Base-by-base conservation (phyloP, 2,797 vertebrate species). In the Periophthalmus magnuspinnatus region DNA sequence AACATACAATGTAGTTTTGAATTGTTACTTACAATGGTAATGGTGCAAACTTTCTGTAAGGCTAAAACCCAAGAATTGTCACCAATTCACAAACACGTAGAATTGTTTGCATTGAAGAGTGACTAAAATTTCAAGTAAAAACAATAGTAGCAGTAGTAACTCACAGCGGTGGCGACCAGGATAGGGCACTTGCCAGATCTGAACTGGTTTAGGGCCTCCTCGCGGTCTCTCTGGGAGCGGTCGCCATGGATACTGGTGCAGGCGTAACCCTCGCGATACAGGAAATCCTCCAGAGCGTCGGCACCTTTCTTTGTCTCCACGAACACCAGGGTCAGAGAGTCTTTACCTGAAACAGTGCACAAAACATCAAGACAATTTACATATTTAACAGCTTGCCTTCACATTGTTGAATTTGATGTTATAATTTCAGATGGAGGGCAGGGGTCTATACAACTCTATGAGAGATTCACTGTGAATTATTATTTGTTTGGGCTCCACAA, bases 291-390 rank as follows among this genome's bases (percentile, higher is more conserved):
- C 67, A 99, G 85, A 68, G 96, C 95, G 66, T 99, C 97, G 0
- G 96, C 97, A 2, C 97, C 97, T 74, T 98, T 98, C 88, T 99
- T 99, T 75, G 97, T 99, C 90, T 99, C 97, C 92, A 99, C 97
- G 0, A 99, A 99, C 67, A 99, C 97, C 86, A 99, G 88, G 13
- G 96, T 99, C 88, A 98, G 73, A 0, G 96, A 98, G 86, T 98
- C 95, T 75, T 97, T 96, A 28, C 97, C 97, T 99, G 80, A 16
- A 72, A 7, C 58, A 22, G 17, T 3, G 13, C 55, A 55, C 56
- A 36, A 2, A 19, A 60, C 17, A 5, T 34, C 17, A n/a, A 60
- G 17, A n/a, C 19, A 5, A 52, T 55, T 55, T 22, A 55, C 11
- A 13, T 21, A 11, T 54, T 22, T 24, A n/a, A 22, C 41, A 14